Percentiles rank a stretch among this genome's conserved stretches.
Evolutionary conservation across 2,888 invertebrate species (phyloP).

Genomic region (Drosophila kanekoi): DNA sequence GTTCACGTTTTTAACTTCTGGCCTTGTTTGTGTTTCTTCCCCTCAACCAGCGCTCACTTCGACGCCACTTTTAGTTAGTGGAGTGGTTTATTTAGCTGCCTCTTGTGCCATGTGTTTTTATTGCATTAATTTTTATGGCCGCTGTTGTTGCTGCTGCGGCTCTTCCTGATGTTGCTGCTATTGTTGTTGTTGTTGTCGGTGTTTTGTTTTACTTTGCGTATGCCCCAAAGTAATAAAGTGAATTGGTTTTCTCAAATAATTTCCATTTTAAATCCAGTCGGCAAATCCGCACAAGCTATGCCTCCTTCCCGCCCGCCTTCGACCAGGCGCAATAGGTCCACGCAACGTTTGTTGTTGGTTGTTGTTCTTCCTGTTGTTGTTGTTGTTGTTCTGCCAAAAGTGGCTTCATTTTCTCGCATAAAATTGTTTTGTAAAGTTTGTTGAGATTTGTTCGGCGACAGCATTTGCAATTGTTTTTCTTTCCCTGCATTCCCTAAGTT

Average conservation of each 20-base stretch:
- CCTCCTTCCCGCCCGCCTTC: neutral
- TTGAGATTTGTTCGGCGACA: constrained; percentile 72
- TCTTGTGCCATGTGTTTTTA: constrained; percentile 72
- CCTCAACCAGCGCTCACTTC: constrained; percentile 12
- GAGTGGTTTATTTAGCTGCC: constrained; percentile 33
- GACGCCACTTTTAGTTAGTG: constrained; percentile 30
- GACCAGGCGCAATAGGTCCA: constrained; percentile 14
- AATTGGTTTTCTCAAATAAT: constrained; percentile 78
- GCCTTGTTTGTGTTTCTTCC: constrained; percentile 3
- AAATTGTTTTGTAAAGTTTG: constrained; percentile 74
- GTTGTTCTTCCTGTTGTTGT: constrained; percentile 26
- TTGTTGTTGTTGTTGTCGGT: constrained; percentile 27
- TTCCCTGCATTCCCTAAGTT: constrained; percentile 29
- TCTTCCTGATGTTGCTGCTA: constrained; percentile 13
- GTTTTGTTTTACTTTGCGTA: constrained; percentile 75
- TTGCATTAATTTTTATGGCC: constrained; percentile 78
- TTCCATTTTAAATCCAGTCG: constrained; percentile 78
- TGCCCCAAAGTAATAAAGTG: constrained; percentile 79
- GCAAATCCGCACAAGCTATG: constrained; percentile 67
- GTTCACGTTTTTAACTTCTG: constrained; percentile 16
- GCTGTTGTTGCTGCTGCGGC: constrained; percentile 45
- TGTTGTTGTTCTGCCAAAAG: constrained; percentile 60
- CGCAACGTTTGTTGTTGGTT: constrained; percentile 22
- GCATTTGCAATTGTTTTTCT: constrained; percentile 67
- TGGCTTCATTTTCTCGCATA: constrained; percentile 74